phyloP scores from a whole-genome alignment of 1,140 invertebrate species.

The Papilio xuthus region DNA sequence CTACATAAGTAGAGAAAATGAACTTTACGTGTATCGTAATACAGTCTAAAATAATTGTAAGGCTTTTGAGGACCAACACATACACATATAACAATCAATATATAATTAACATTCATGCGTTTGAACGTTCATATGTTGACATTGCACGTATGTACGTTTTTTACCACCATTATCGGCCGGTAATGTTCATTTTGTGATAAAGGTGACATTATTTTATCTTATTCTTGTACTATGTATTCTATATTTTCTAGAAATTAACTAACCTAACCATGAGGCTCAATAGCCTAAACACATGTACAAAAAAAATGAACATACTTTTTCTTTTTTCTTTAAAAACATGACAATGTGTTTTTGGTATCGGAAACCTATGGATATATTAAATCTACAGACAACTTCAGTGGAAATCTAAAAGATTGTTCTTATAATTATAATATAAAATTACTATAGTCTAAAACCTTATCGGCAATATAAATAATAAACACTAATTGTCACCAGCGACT shows the following conservation, averaged over 20 bases:
- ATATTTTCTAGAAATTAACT: no score
- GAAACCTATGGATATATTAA: no score
- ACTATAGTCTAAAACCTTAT: neutral
- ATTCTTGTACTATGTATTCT: no score
- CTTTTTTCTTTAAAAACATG: no score
- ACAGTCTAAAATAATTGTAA: slow-evolving; percentile 31
- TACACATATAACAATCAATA: slow-evolving; percentile 10
- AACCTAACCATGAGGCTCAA: no score
- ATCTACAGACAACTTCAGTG: no score
- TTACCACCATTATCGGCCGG: neutral
- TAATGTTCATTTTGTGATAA: neutral
- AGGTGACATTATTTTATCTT: neutral
- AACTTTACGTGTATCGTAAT: slow-evolving; percentile 7
- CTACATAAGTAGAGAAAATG: slow-evolving; percentile 11
- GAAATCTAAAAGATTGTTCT: no score
- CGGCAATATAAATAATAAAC: slow-evolving; percentile 14
- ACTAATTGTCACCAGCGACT: no score
- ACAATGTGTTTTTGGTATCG: no score
- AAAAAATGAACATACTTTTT: no score
- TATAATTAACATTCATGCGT: slow-evolving; percentile 37
- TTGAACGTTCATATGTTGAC: slow-evolving; percentile 28
- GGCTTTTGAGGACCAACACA: slow-evolving; percentile 36
- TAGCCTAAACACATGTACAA: no score
- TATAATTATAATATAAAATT: neutral
- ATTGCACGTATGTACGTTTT: neutral